Evolutionary conservation across 2,113 vertebrate genomes (phyloP), one percentile per base, ranked within the genome.

Genomic region (Nanorana parkeri): DNA sequence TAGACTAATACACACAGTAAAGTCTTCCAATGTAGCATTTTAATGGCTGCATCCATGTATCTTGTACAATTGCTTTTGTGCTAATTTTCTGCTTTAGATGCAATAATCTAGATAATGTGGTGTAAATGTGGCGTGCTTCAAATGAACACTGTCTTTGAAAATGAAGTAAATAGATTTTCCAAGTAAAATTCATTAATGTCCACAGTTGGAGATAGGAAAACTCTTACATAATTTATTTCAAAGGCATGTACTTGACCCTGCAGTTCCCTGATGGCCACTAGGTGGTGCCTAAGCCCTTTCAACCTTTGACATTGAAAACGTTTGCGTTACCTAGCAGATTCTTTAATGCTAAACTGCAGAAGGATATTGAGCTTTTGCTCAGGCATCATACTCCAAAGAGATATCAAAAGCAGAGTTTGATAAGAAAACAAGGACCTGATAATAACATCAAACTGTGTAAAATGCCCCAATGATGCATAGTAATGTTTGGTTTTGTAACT

Each of bases 31-130:
- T 63, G 20, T 24, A 47, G 41, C 29, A 63, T 55, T 51, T 63
- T 78, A 78, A 66, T 78, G 61, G 63, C n/a, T 78, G 47, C 76
- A 67, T 67, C 67, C 23, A 23, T 36, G 63, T 52, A 41, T 54
- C 58, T 28, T 61, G 19, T 51, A 36, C 63, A 67, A 66, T 78
- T 78, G 75, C 63, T 78, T 78, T 78, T 55, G 13, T 55, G 66
- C 26, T 54, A 28, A 54, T 78, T 78, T 78, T 78, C 63, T 78
- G 24, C 76, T 51, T 78, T 26, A 78, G 66, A 78, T 77, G 20
- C 29, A 55, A 78, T 66, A 24, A 78, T 77, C 24, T 52, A 52
- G 60, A 63, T 78, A 66, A 78, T 66, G 75, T 66, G 41, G 60
- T 28, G 26, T 67, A 66, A 65, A 23, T 77, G 75, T 55, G n/a